Evolutionary conservation across 1,140 invertebrate species (phyloP).

Genomic region (Asobara japonica): DNA sequence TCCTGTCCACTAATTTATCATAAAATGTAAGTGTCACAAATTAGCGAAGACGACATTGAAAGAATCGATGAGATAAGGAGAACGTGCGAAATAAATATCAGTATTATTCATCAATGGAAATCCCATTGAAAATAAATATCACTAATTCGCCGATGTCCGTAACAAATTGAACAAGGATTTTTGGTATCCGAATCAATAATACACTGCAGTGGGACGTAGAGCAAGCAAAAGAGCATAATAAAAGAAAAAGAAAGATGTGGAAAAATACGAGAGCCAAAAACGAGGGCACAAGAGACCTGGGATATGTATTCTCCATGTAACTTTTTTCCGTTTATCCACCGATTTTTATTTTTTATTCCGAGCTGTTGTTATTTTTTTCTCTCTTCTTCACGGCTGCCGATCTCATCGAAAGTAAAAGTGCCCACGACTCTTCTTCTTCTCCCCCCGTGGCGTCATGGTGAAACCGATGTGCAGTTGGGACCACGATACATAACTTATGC

Average conservation of each 20-base stretch:
- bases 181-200: conserved; percentile 14
- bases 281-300: neutral
- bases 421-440: conserved; percentile 24
- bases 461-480: conserved; percentile 4
- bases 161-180: conserved; percentile 27
- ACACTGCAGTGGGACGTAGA: neutral
- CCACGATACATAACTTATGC: conserved; percentile 32
- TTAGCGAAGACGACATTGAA: neutral
- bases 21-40: no score
- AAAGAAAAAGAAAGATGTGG: conserved; percentile 12
- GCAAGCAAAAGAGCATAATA: neutral
- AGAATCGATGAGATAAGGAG: no score
- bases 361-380: conserved; percentile 8
- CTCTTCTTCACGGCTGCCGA: conserved; percentile 22
- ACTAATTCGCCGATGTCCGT: conserved; percentile 25
- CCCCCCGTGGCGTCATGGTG: neutral
- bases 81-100: no score
- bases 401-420: conserved; percentile 34
- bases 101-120: conserved; percentile 21
- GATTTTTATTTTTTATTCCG: neutral
- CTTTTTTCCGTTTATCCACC: neutral
- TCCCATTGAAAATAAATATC: conserved; percentile 3
- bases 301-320: neutral
- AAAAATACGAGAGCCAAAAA: conserved; percentile 10
- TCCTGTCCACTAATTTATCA: no score